These are phyloP conservation scores for Lerema accius DNA, from an alignment of 1,140 invertebrate species.

Conservation along the genomic window DNA sequence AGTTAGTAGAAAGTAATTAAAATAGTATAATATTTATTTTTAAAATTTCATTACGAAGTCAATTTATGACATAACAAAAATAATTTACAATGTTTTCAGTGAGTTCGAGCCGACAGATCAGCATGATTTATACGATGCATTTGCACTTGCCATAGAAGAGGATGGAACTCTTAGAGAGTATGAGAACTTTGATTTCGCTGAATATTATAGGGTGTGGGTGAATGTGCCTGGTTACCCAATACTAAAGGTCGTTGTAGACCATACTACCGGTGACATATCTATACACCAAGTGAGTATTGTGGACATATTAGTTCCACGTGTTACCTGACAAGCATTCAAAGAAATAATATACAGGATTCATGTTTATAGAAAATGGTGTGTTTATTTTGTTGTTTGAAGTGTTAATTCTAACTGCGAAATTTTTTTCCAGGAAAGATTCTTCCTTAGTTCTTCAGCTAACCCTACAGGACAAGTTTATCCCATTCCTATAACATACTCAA, in stretches of 20 bases:
- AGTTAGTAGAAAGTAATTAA: no score
- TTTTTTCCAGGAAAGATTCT: slow-evolving; percentile 67
- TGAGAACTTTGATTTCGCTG: slow-evolving; percentile 56
- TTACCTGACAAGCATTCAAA: no score
- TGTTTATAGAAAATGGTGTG: neutral
- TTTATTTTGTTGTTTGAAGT: slow-evolving; percentile 36
- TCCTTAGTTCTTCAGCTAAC: slow-evolving; percentile 46
- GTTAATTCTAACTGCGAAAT: neutral
- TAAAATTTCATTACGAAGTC: no score
- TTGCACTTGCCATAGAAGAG: slow-evolving; percentile 82
- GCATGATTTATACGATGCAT: slow-evolving; percentile 84
- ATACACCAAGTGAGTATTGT: slow-evolving; percentile 77
- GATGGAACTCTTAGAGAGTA: slow-evolving; percentile 55
- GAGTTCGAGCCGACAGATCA: slow-evolving; percentile 84
- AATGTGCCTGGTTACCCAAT: slow-evolving; percentile 90
- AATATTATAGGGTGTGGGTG: slow-evolving; percentile 82
- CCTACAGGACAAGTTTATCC: slow-evolving; percentile 78
- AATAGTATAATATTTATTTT: no score
- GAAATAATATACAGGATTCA: no score
- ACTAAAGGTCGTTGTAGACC: slow-evolving; percentile 82
- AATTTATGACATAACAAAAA: neutral
- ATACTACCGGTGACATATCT: slow-evolving; percentile 63
- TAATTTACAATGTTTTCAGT: slow-evolving; percentile 55
- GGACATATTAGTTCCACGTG: neutral
- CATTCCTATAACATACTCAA: slow-evolving; percentile 85